Conservation (phyloP, 2,113 vertebrate genomes). For the Actenoides hombroni region DNA sequence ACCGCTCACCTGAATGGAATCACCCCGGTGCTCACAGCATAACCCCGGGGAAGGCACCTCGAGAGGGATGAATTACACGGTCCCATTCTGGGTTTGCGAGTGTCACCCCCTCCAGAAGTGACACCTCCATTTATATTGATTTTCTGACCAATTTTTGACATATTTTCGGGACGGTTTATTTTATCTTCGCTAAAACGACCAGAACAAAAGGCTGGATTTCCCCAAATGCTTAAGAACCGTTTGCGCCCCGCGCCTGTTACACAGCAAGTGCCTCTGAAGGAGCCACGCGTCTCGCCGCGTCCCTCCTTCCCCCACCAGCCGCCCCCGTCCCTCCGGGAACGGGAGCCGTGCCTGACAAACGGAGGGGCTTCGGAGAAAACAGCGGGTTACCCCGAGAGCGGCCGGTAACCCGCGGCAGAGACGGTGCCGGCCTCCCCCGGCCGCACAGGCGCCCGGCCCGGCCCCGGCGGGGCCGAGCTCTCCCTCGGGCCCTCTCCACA, state of each 20-base stretch:
- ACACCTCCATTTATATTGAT: neutral
- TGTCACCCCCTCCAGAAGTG: neutral
- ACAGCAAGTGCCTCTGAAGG: neutral
- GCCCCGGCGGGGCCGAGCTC: neutral
- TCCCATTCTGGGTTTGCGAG: neutral
- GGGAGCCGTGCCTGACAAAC: too few species aligned
- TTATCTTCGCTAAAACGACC: neutral
- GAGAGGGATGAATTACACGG: neutral
- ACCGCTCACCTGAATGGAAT: neutral
- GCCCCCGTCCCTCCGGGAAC: neutral
- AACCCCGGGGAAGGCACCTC: neutral
- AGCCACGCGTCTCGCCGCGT: neutral
- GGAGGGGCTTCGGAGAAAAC: neutral
- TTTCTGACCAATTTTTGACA: neutral
- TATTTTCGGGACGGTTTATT: fast-evolving
- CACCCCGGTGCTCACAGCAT: neutral
- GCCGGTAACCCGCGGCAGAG: fast-evolving
- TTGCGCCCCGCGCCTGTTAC: fast-evolving
- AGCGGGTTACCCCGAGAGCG: fast-evolving
- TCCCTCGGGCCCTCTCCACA: neutral
- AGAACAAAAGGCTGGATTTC: neutral
- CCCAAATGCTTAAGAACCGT: neutral
- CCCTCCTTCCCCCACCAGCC: neutral
- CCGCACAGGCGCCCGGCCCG: neutral
- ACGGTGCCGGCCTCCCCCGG: neutral